Evolutionary conservation across 2,888 invertebrate species (phyloP), one percentile per base, ranked within the genome.

Genomic region (Thalpophila matura): DNA sequence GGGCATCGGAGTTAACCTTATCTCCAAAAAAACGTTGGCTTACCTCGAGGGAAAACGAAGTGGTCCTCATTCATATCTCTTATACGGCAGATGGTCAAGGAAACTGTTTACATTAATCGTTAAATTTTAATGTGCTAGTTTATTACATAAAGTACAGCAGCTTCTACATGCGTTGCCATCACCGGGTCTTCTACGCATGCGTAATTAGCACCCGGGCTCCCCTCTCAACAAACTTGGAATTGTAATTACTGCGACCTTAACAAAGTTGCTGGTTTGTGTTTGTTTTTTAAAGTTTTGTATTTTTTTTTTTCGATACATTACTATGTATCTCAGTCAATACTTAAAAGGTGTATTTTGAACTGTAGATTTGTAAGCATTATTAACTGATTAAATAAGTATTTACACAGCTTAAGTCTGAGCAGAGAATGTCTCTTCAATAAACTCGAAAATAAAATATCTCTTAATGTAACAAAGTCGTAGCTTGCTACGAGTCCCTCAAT

Each of bases 1-100:
- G 59, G 73, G 67, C 74, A 77, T 69, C 59, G 56, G 62, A 60
- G 74, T 65, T 83, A 82, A 85, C 79, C 82, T 82, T 72, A 72
- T 64, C 57, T 51, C 51, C 59, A 47, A 54, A 53, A 62, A 55
- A 66, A 46, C 40, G 33, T 64, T 82, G 42, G 38, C 96, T 96
- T 95, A 98, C 98, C 97, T 98, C 97, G 95, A 97, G 96, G 92
- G 97, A 96, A 94, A 97, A 96, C 96, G 96, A 97, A 95, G 97
- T 97, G 96, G 97, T 96, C 97, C 97, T 97, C 98, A 98, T 98
- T 98, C 98, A 98, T 97, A 97, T 96, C 96, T 94, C 89, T 92
- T 94, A 88, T 90, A 74, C 87, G 84, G 83, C 93, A 89, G 86
- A 87, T 87, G 82, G 73, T 88, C 82, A 85, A 86, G 86, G 81